Percentiles rank a stretch among this genome's conserved stretches.
Conservation (phyloP, 2,113 vertebrate species). For the Rhabdomys dilectus region DNA sequence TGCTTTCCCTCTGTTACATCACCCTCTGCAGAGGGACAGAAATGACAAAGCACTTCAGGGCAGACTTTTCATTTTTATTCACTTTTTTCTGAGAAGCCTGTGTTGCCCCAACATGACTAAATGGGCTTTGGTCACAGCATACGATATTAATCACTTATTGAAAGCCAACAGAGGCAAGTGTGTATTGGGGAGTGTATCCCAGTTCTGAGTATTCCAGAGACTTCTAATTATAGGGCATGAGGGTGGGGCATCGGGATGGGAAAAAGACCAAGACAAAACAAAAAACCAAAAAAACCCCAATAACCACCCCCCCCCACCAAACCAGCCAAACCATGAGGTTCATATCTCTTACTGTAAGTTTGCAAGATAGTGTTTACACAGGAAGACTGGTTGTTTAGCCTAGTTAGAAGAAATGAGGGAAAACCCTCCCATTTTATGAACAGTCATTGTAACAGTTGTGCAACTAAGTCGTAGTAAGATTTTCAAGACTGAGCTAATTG, state of each 20-base stretch:
- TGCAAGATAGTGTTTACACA: neutral
- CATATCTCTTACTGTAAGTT: slow-evolving; percentile 25
- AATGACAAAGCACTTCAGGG: neutral
- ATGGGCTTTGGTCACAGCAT: neutral
- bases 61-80: neutral
- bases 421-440: neutral
- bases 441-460: neutral
- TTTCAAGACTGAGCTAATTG: slow-evolving; percentile 65
- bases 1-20: neutral
- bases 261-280: neutral
- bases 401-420: neutral
- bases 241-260: neutral
- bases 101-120: neutral
- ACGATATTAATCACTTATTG: neutral
- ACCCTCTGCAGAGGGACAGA: neutral
- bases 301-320: neutral
- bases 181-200: slow-evolving; percentile 13
- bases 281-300: neutral
- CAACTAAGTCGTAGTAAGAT: neutral
- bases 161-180: neutral
- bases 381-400: neutral
- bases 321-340: neutral
- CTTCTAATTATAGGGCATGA: slow-evolving; percentile 37
- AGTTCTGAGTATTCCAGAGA: slow-evolving; percentile 41
- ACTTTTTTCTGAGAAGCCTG: neutral